A percentile compares a stretch with the other conserved stretches of the same genome.
Evolutionary conservation across 2,113 vertebrate species (phyloP).

Genomic region (Pithys albifrons): DNA sequence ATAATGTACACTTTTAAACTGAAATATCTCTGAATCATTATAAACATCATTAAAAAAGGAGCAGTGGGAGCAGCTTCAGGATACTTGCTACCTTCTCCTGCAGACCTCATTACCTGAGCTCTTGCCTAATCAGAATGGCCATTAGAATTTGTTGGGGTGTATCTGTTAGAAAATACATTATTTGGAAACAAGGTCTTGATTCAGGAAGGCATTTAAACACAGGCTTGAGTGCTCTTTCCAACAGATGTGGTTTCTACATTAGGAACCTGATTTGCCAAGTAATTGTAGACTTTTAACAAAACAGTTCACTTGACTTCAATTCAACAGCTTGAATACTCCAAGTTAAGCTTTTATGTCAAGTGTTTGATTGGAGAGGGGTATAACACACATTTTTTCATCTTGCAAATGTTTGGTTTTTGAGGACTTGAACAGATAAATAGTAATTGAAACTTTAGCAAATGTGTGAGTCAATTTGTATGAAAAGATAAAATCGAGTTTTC

Average conservation of each 20-base stretch:
- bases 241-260: background rate
- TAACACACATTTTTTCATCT: background rate
- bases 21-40: background rate
- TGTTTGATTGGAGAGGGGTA: background rate
- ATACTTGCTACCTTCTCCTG: background rate
- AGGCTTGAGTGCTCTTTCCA: background rate
- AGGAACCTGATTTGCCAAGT: background rate
- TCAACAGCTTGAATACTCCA: background rate
- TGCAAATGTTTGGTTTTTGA: background rate
- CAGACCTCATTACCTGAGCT: background rate
- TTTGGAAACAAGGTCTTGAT: background rate
- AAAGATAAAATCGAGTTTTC: background rate
- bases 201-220: background rate
- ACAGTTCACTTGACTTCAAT: background rate
- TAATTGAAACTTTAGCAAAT: background rate
- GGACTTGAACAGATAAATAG: background rate
- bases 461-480: background rate
- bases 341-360: slow-evolving; percentile 11
- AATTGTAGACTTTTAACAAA: background rate
- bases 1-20: slow-evolving; percentile 4
- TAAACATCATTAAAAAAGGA: slow-evolving; percentile 34
- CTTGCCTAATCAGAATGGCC: background rate
- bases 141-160: background rate
- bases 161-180: background rate
- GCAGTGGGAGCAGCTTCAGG: background rate